Evolutionary conservation across 2,797 vertebrate genomes (phyloP).

Genomic region (Falco rusticolus): DNA sequence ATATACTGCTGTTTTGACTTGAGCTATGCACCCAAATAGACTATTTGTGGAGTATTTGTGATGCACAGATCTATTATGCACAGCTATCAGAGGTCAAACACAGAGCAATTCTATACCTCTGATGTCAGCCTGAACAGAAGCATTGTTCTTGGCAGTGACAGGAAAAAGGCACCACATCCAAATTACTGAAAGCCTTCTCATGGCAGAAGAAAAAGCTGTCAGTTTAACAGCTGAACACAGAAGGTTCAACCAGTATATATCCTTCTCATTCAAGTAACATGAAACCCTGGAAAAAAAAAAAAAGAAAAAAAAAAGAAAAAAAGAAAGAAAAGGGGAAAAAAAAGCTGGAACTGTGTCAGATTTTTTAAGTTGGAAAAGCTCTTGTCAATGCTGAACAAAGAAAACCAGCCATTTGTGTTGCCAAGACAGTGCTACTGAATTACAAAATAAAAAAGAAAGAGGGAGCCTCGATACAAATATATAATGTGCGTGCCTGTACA

Average conservation of each 20-base stretch:
- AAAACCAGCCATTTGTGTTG: slow-evolving; percentile 46
- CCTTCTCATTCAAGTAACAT: slow-evolving; percentile 70
- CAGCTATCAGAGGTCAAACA: slow-evolving; percentile 57
- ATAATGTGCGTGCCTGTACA: neutral
- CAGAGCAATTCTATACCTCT: slow-evolving; percentile 53
- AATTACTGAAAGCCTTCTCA: slow-evolving; percentile 70
- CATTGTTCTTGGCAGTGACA: slow-evolving; percentile 50
- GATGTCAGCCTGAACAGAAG: slow-evolving; percentile 35
- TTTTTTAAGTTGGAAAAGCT: slow-evolving; percentile 66
- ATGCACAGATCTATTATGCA: slow-evolving; percentile 53
- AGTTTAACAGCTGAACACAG: slow-evolving; percentile 72
- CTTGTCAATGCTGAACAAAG: slow-evolving; percentile 64
- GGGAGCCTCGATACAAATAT: neutral
- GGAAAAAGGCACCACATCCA: slow-evolving; percentile 44
- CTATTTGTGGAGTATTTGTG: slow-evolving; percentile 22
- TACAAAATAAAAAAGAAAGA: slow-evolving; percentile 17
- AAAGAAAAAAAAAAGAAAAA: neutral
- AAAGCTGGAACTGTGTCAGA: slow-evolving; percentile 48
- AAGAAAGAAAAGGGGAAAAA: neutral
- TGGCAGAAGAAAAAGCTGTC: slow-evolving; percentile 72
- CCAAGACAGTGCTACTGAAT: slow-evolving; percentile 61
- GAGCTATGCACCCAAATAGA: slow-evolving; percentile 38
- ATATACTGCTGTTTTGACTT: slow-evolving; percentile 37
- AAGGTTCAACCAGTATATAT: slow-evolving; percentile 64
- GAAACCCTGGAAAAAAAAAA: slow-evolving; percentile 53